Conservation (phyloP, 2,113 vertebrate genomes). For the Sitta europaea region DNA sequence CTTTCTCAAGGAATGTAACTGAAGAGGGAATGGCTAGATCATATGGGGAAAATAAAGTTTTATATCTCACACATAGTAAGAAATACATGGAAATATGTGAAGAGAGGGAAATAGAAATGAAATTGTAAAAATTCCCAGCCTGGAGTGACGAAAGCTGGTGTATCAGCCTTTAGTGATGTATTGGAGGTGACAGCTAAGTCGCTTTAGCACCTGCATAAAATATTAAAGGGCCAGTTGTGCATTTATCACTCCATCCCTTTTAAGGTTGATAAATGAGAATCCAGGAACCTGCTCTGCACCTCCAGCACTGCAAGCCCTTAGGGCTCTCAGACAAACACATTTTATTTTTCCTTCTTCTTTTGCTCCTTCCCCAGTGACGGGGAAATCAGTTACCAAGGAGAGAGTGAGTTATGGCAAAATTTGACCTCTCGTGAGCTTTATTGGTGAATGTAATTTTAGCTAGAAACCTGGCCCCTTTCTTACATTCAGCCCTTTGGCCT, state of each 20-base stretch:
- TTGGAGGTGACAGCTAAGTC: slow-evolving; percentile 81
- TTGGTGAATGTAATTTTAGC: slow-evolving; percentile 91
- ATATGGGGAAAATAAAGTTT: slow-evolving; percentile 54
- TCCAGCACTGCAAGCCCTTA: slow-evolving; percentile 74
- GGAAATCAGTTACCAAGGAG: slow-evolving; percentile 75
- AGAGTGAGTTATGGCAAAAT: slow-evolving; percentile 82
- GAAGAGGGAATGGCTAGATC: background rate
- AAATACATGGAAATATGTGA: slow-evolving; percentile 58
- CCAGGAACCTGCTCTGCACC: slow-evolving; percentile 77
- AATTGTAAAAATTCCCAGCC: slow-evolving; percentile 76
- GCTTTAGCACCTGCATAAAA: slow-evolving; percentile 82
- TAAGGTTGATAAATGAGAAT: slow-evolving; percentile 86
- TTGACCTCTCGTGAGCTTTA: slow-evolving; percentile 79
- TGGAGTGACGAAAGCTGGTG: slow-evolving; percentile 75
- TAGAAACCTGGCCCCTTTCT: slow-evolving; percentile 78
- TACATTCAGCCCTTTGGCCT: slow-evolving; percentile 72
- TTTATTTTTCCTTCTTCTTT: slow-evolving; percentile 74
- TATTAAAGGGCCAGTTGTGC: slow-evolving; percentile 84
- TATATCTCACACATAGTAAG: slow-evolving; percentile 62
- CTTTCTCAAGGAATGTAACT: background rate
- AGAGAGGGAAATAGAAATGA: slow-evolving; percentile 69
- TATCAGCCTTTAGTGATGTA: slow-evolving; percentile 76
- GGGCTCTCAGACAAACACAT: slow-evolving; percentile 79
- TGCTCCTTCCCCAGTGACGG: slow-evolving; percentile 57
- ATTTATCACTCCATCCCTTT: slow-evolving; percentile 85